A percentile compares a stretch with the other conserved stretches of the same genome.
phyloP scores from a whole-genome alignment of 2,113 vertebrate species.

The Phasianus colchicus region DNA sequence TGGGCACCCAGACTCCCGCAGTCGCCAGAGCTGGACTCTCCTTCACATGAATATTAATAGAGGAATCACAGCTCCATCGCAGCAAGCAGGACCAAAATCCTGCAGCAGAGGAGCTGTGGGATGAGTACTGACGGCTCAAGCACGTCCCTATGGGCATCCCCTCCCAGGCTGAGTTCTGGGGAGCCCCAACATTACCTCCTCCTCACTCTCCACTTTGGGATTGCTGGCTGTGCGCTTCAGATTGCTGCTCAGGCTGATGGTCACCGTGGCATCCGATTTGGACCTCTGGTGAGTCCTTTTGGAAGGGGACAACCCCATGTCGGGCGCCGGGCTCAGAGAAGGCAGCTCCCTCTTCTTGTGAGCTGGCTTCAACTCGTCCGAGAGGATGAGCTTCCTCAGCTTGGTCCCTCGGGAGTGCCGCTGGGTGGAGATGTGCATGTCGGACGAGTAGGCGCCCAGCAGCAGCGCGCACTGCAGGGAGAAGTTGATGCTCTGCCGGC shows the following conservation, averaged over 20 bases:
- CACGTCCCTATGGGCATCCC: not conserved
- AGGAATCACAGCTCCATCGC: too few relatives aligned
- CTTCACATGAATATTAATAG: not conserved
- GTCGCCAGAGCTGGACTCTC: not conserved
- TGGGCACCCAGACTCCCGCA: not conserved
- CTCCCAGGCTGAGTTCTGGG: not conserved
- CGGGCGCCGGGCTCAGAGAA: slow-evolving; percentile 59
- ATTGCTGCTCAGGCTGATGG: slow-evolving; percentile 93
- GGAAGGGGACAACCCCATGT: slow-evolving; percentile 88
- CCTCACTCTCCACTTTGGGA: slow-evolving; percentile 94
- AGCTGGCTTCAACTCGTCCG: slow-evolving; percentile 91
- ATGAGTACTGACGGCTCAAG: not conserved
- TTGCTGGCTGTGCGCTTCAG: slow-evolving; percentile 97
- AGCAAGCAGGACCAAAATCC: not conserved
- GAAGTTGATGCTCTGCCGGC: slow-evolving; percentile 94
- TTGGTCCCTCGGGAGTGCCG: slow-evolving; percentile 94
- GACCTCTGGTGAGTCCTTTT: slow-evolving; percentile 97
- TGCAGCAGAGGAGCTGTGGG: not conserved
- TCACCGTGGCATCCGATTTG: slow-evolving; percentile 93
- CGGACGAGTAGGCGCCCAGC: slow-evolving; percentile 92
- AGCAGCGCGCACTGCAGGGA: slow-evolving; percentile 93
- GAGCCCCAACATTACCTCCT: slow-evolving; percentile 82
- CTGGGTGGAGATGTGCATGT: slow-evolving; percentile 98
- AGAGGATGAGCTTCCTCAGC: slow-evolving; percentile 91
- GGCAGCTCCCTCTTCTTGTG: slow-evolving; percentile 81